These are phyloP conservation scores for Antheraea pernyi DNA, from an alignment of 1,140 invertebrate genomes.

Conservation along the genomic window DNA sequence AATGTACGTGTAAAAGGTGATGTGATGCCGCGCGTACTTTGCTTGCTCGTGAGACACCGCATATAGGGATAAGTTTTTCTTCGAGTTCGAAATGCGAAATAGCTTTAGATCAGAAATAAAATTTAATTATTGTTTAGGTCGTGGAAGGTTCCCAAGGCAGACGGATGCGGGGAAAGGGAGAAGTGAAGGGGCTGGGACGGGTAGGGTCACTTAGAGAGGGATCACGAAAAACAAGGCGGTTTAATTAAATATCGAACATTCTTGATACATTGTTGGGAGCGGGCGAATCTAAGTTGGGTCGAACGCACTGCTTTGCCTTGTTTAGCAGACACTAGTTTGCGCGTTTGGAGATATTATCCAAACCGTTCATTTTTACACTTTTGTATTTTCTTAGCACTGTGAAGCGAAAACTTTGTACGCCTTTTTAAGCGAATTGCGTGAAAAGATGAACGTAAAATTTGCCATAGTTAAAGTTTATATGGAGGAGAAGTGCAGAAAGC, in stretches of 20 bases:
- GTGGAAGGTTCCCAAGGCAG: background rate
- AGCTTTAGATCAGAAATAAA: background rate
- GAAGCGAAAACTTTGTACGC: no score
- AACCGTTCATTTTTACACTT: no score
- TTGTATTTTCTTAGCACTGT: background rate
- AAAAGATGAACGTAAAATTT: no score
- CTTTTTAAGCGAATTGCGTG: no score
- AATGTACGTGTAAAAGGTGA: no score
- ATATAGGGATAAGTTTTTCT: background rate
- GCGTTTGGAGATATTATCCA: no score
- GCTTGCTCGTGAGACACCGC: no score
- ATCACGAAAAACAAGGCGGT: background rate
- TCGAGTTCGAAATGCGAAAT: background rate
- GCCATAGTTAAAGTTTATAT: no score
- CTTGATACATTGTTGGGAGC: background rate
- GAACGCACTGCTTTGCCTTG: background rate
- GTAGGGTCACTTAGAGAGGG: background rate
- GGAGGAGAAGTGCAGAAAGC: no score
- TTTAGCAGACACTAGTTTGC: no score
- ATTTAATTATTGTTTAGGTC: background rate
- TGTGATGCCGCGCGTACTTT: no score
- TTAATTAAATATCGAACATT: constrained; percentile 13
- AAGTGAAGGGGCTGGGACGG: background rate
- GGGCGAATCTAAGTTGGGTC: background rate
- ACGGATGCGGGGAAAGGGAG: background rate